These are phyloP conservation scores for Craseonycteris thonglongyai DNA, from an alignment of 2,113 vertebrate genomes.

Conservation along the genomic window DNA sequence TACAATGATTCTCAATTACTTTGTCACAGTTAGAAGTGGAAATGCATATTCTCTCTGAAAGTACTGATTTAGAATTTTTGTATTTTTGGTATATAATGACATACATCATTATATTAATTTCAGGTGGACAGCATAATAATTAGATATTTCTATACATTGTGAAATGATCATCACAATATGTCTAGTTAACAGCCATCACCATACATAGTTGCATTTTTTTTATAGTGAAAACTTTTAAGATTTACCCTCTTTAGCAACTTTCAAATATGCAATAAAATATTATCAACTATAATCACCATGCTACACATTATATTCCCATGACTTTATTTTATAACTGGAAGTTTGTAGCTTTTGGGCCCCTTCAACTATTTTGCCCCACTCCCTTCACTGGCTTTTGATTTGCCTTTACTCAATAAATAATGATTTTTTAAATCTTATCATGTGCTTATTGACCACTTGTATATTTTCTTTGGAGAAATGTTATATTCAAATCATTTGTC, in stretches of 20 bases:
- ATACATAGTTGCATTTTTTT: not conserved
- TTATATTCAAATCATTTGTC: not conserved
- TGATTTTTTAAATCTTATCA: not conserved
- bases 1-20: not conserved
- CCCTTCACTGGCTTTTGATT: not conserved
- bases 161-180: not conserved
- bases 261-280: not conserved
- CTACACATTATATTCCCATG: not conserved
- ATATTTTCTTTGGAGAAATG: not conserved
- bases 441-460: not conserved
- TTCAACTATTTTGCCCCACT: too few relatives aligned
- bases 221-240: not conserved
- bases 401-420: not conserved
- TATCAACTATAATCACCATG: not conserved
- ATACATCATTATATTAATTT: not conserved
- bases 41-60: not conserved
- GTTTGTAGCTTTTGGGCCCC: too few relatives aligned
- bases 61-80: not conserved
- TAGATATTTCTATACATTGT: not conserved
- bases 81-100: too few relatives aligned
- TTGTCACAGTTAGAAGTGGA: not conserved
- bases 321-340: not conserved
- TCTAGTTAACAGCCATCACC: not conserved
- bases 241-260: not conserved
- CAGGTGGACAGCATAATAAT: not conserved